Conservation (phyloP, 2,113 vertebrate species). For the Cyrtonyx montezumae region DNA sequence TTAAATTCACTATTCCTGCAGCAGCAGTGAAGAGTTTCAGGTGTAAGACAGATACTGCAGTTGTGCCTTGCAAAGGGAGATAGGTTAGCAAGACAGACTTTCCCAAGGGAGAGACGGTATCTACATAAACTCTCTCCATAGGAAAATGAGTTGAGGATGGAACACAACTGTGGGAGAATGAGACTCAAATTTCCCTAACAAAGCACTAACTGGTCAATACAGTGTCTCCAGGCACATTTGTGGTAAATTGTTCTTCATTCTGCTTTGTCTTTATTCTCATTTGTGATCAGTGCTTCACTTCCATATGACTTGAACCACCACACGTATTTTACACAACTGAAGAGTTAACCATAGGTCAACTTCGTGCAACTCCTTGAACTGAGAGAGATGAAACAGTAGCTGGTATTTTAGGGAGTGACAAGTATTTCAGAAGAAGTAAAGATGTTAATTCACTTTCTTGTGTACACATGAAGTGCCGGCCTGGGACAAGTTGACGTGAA, state of each 20-base stretch:
- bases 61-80: neutral
- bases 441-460: neutral
- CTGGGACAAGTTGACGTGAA: neutral
- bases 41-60: neutral
- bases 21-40: rapidly evolving
- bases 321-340: neutral
- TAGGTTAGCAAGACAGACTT: neutral
- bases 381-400: neutral
- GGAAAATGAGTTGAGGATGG: neutral
- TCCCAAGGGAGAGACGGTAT: neutral
- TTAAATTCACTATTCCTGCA: neutral
- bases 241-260: neutral
- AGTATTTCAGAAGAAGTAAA: neutral
- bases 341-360: neutral
- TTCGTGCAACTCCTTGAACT: neutral
- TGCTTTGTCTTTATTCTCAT: neutral
- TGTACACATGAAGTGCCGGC: neutral
- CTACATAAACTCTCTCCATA: neutral
- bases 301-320: neutral
- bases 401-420: neutral
- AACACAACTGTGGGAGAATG: neutral
- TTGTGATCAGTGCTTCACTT: neutral
- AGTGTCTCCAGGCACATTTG: neutral
- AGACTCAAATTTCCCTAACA: neutral
- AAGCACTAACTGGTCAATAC: neutral